These are phyloP conservation scores for Daubentonia madagascariensis DNA, from an alignment of 2,113 vertebrate species.

Conservation along the genomic window DNA sequence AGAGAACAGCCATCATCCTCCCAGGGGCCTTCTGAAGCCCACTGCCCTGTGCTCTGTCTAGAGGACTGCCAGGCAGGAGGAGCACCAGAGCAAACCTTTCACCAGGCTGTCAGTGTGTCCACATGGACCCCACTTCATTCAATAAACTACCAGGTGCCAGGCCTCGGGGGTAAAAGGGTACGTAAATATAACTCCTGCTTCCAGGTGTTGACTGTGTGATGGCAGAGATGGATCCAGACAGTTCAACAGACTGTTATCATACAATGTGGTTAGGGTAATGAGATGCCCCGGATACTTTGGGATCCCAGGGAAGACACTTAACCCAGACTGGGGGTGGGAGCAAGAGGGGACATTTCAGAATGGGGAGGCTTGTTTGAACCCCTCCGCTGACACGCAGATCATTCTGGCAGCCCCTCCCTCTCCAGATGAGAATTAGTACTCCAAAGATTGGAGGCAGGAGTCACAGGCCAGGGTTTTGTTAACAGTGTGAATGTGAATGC, in stretches of 20 bases:
- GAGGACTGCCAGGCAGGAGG: not conserved
- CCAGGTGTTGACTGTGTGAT: not conserved
- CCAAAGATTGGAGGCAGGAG: not conserved
- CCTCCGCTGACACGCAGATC: not conserved
- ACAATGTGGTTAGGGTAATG: not conserved
- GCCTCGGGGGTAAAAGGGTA: not conserved
- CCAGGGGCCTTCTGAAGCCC: not conserved
- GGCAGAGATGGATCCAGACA: not conserved
- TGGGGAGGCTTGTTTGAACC: not conserved
- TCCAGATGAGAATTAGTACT: not conserved
- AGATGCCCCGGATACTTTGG: not conserved
- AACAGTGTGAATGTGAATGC: not conserved
- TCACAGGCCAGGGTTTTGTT: not conserved
- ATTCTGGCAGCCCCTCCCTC: not conserved
- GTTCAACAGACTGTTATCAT: not conserved
- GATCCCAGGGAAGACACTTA: conserved; percentile 6
- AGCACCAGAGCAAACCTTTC: not conserved
- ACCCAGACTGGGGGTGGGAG: not conserved
- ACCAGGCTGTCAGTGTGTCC: not conserved
- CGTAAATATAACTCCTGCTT: not conserved
- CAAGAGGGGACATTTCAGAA: not conserved
- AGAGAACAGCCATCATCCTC: not conserved
- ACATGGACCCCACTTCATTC: not conserved
- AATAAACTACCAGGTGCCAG: not conserved
- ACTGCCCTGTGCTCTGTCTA: not conserved